Evolutionary conservation across 2,797 vertebrate genomes (phyloP).

Genomic region (Pteronotus mesoamericanus): DNA sequence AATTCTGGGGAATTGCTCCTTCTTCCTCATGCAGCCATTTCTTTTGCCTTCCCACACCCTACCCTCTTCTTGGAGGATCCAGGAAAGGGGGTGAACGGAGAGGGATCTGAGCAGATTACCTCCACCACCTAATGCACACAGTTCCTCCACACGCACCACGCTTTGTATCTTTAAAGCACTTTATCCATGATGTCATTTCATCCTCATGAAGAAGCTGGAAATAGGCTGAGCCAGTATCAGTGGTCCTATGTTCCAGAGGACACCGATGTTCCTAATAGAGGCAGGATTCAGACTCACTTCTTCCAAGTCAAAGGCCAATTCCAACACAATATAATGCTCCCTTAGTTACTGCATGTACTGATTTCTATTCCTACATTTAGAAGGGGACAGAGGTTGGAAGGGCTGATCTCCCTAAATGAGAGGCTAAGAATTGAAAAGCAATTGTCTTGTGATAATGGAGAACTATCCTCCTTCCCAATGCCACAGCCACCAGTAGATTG

Average conservation of each 20-base stretch:
- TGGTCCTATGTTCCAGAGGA: background rate
- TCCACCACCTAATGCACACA: background rate
- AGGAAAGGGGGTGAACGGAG: background rate
- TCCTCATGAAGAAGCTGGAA: background rate
- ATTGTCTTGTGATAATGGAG: background rate
- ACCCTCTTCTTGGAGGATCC: background rate
- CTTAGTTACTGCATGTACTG: background rate
- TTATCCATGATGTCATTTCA: background rate
- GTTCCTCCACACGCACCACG: rapidly evolving
- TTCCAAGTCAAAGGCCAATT: background rate
- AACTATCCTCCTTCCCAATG: background rate
- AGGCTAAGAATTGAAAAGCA: background rate
- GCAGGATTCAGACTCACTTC: background rate
- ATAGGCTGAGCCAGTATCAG: background rate
- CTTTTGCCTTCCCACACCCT: background rate
- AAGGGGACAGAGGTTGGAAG: background rate
- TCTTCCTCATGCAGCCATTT: constrained; percentile 15
- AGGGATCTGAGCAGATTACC: background rate
- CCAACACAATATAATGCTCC: background rate
- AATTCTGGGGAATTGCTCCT: background rate
- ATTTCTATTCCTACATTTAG: background rate
- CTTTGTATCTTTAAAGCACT: background rate
- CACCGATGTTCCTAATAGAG: background rate
- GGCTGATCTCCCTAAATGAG: background rate
- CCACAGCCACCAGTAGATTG: background rate